Percentiles rank a stretch among this genome's conserved stretches.
These are phyloP conservation scores for Drosophila pruinosa DNA, from an alignment of 1,140 invertebrate species.

Conservation along the genomic window DNA sequence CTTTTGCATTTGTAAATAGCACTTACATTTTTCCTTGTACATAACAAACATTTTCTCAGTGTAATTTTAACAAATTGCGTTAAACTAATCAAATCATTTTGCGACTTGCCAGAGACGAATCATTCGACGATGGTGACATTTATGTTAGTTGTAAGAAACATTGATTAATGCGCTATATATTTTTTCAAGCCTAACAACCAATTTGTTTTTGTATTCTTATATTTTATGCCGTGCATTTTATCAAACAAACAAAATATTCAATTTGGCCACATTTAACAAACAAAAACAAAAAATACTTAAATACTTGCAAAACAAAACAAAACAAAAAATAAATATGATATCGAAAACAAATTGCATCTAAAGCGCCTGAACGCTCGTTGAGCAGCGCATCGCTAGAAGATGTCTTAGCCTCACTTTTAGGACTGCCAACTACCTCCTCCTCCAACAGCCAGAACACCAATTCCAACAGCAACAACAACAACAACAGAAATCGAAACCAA, in stretches of 20 bases:
- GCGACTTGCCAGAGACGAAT: background rate
- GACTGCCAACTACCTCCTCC: conserved; percentile 86
- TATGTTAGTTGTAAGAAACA: conserved; percentile 41
- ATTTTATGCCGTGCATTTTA: conserved; percentile 35
- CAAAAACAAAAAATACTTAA: conserved; percentile 19
- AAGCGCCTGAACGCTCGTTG: conserved; percentile 85
- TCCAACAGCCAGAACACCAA: conserved; percentile 63
- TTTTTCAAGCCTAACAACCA: conserved; percentile 46
- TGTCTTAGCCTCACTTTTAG: conserved; percentile 94
- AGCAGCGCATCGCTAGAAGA: conserved; percentile 95
- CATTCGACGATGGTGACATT: background rate
- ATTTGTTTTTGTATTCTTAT: conserved; percentile 53
- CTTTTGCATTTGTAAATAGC: conserved; percentile 4
- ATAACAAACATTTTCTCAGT: conserved; percentile 54
- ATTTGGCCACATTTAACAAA: conserved; percentile 22
- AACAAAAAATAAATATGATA: background rate
- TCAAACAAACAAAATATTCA: conserved; percentile 10
- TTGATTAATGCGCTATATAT: conserved; percentile 40
- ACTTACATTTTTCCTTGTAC: conserved; percentile 3
- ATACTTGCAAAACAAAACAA: conserved; percentile 25
- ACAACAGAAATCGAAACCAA: conserved; percentile 51
- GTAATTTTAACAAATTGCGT: conserved; percentile 44
- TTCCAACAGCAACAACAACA: conserved; percentile 34
- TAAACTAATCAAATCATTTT: conserved; percentile 2
- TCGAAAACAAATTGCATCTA: conserved; percentile 27